Conservation (phyloP, 2,113 vertebrate genomes). For the Puntigrus tetrazona region DNA sequence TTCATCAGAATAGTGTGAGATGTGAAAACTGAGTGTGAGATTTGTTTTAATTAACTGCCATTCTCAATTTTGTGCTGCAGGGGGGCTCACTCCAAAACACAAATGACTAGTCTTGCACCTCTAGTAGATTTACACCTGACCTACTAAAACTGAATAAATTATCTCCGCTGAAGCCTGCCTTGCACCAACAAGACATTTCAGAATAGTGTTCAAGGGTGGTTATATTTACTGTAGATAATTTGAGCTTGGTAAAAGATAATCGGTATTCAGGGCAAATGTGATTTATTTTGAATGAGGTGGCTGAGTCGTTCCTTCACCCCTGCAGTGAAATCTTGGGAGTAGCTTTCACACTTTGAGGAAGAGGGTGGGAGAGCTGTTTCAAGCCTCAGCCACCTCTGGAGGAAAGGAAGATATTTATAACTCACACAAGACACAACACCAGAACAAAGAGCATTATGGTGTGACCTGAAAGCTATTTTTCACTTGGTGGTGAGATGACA, state of each 20-base stretch:
- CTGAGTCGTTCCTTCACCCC: background rate
- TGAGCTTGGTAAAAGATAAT: background rate
- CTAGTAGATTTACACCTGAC: background rate
- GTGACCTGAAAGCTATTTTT: slow-evolving; percentile 25
- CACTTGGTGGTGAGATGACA: background rate
- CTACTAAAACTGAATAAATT: slow-evolving; percentile 26
- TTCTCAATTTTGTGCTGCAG: slow-evolving; percentile 10
- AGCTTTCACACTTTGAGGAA: slow-evolving; percentile 21
- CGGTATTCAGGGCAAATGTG: background rate
- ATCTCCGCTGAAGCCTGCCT: background rate
- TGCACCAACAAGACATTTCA: background rate
- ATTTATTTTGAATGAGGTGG: background rate
- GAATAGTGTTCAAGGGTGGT: background rate
- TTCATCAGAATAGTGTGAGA: slow-evolving; percentile 2
- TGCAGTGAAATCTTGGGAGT: background rate
- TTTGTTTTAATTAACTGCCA: slow-evolving; percentile 34
- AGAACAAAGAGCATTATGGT: slow-evolving; percentile 33
- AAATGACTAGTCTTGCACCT: slow-evolving; percentile 5
- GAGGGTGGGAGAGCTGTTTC: slow-evolving; percentile 13
- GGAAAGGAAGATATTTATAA: slow-evolving; percentile 44
- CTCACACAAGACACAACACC: background rate
- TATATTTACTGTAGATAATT: background rate
- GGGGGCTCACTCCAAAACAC: background rate
- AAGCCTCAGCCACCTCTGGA: slow-evolving; percentile 9
- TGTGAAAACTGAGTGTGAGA: background rate